Percentiles rank a stretch among this genome's conserved stretches.
Conservation (phyloP, 2,797 vertebrate genomes). For the Tragopan temminckii region DNA sequence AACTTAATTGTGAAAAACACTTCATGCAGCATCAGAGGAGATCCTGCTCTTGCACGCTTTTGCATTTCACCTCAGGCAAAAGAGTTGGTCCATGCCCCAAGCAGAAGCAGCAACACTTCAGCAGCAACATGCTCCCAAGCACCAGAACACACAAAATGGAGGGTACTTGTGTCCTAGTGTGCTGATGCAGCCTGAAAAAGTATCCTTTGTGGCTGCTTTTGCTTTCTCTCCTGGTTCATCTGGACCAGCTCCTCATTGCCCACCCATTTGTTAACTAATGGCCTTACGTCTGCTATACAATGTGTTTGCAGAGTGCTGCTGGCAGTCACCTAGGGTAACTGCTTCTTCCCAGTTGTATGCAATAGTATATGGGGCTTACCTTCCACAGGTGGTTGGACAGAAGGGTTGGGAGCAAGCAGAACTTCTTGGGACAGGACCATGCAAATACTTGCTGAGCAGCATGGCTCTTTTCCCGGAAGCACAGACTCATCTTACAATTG, state of each 20-base stretch:
- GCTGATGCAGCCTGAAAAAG: not conserved
- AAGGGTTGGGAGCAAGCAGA: accelerated
- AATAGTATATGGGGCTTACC: not conserved
- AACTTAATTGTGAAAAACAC: not conserved
- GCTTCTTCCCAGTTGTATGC: not conserved
- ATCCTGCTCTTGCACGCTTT: not conserved
- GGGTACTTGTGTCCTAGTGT: not conserved
- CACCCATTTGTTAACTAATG: not conserved
- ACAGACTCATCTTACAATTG: not conserved
- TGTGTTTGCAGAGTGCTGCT: not conserved
- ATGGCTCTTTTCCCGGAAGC: not conserved
- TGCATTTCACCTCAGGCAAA: not conserved
- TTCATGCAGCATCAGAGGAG: not conserved
- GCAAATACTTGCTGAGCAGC: not conserved
- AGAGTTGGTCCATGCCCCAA: not conserved
- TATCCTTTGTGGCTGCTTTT: not conserved
- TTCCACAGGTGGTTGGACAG: not conserved
- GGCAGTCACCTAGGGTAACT: not conserved
- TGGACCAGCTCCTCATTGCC: not conserved
- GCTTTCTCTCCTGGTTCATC: not conserved
- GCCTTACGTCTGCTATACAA: not conserved
- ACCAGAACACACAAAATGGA: not conserved
- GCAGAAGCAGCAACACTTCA: not conserved
- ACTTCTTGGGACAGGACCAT: not conserved
- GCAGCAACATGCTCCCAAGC: not conserved